A percentile compares a stretch with the other conserved stretches of the same genome.
Evolutionary conservation across 2,888 invertebrate genomes (phyloP).

Genomic region (Carpatolechia fugitivella): DNA sequence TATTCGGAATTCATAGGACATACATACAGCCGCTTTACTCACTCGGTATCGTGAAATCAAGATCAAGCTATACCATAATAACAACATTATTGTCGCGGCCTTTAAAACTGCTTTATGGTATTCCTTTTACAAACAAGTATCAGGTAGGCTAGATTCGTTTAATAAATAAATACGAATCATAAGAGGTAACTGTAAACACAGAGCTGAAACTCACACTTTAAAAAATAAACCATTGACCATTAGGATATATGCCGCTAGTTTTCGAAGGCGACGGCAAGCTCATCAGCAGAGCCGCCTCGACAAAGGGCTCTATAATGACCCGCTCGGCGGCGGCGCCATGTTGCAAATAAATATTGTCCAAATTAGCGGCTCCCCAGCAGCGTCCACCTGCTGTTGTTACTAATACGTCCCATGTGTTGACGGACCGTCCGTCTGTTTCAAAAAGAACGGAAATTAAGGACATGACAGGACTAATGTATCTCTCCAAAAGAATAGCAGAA

Average conservation of each 20-base stretch:
- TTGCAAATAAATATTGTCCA: conserved; percentile 74
- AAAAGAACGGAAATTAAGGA: neutral
- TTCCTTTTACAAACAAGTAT: no score
- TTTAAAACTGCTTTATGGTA: no score
- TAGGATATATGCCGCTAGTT: neutral
- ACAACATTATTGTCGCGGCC: no score
- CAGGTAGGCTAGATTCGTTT: no score
- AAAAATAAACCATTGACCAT: neutral
- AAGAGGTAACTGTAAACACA: no score
- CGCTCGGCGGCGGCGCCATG: conserved; percentile 64
- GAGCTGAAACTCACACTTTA: neutral
- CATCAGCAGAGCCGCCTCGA: conserved; percentile 62
- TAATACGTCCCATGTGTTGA: conserved; percentile 53
- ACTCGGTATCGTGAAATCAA: no score
- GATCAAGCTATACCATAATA: no score
- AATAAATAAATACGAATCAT: no score
- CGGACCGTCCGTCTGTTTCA: conserved; percentile 28
- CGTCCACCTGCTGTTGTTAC: conserved; percentile 59
- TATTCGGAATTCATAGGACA: no score
- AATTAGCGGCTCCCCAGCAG: conserved; percentile 68
- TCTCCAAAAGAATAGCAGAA: neutral
- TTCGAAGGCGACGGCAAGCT: conserved; percentile 29
- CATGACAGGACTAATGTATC: neutral
- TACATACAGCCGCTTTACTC: no score
- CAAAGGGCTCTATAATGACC: conserved; percentile 64